Evolutionary conservation across 2,888 invertebrate species (phyloP), one percentile per base, ranked within the genome.

Genomic region (Torymus aiolomorphi): DNA sequence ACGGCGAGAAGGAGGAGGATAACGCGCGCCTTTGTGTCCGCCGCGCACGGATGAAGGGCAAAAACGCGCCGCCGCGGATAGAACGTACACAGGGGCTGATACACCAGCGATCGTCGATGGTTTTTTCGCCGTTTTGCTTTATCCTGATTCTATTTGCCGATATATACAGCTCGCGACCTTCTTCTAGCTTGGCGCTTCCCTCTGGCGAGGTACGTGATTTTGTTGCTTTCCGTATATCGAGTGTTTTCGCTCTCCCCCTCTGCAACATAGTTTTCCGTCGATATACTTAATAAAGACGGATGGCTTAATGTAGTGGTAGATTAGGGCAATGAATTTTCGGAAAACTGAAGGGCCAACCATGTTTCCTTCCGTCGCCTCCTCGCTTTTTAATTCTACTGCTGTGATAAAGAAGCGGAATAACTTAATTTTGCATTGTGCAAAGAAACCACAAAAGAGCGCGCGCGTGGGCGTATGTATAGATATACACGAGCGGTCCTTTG

Each of bases 341-440:
- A 42, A 42, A 42, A 42, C 8, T 1, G 42, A 42, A 42, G 42
- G 42, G 42, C 42, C 0, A 42, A 42, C 8, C 42, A 8, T 42
- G 42, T 42, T 42, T 42, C 42, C 42, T 42, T 1, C 8, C 13
- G 13, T n/a, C 18, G 13, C 42, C 16, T 57, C 2, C 16, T 16
- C 16, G 20, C 12, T 59, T 42, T 59, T 70, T 51, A 18, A 8
- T 51, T 52, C 18, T 63, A n/a, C 14, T 14, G 42, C 14, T 14
- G 49, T 42, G 63, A 0, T 2, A 63, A 42, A 42, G 42, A 57
- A 16, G 13, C 42, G 16, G 73, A 67, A 61, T 69, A 52, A 52
- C 61, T 76, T 76, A 76, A 76, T 76, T 76, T 76, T 52, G 51
- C 61, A 67, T 52, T 31, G 67, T 59, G 56, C 61, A 54, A 51